phyloP scores from a whole-genome alignment of 2,113 vertebrate species.

The Bubo blakistoni region DNA sequence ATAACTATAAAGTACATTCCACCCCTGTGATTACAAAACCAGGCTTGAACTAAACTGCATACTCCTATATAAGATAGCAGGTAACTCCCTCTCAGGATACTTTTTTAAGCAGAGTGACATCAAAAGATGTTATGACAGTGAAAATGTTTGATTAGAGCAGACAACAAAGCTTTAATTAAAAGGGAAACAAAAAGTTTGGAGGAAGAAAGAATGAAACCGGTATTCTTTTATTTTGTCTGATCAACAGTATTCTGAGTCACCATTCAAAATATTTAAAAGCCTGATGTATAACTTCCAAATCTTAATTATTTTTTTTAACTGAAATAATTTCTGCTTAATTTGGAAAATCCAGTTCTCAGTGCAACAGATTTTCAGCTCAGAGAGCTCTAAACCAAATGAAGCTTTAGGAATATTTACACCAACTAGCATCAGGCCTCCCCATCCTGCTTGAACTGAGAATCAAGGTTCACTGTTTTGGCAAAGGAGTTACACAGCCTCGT shows the following conservation, averaged over 20 bases:
- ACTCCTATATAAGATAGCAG: background rate
- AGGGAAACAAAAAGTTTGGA: background rate
- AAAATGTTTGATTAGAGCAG: background rate
- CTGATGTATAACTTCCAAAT: accelerated
- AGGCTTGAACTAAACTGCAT: background rate
- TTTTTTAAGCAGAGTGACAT: background rate
- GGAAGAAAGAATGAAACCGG: background rate
- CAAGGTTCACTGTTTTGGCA: background rate
- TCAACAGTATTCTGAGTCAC: background rate
- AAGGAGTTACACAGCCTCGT: accelerated
- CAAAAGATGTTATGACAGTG: background rate
- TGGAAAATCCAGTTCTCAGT: background rate
- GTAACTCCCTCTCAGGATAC: background rate
- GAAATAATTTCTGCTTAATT: background rate
- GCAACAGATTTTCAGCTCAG: background rate
- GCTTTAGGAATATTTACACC: background rate
- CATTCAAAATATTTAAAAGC: background rate
- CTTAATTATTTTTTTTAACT: background rate
- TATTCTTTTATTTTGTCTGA: background rate
- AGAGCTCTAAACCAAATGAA: background rate
- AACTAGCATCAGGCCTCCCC: background rate
- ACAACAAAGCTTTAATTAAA: background rate
- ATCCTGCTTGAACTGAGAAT: accelerated
- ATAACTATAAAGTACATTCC: background rate
- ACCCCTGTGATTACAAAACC: background rate